These are phyloP conservation scores for Cinclus cinclus DNA, from an alignment of 2,113 vertebrate genomes.

Conservation along the genomic window DNA sequence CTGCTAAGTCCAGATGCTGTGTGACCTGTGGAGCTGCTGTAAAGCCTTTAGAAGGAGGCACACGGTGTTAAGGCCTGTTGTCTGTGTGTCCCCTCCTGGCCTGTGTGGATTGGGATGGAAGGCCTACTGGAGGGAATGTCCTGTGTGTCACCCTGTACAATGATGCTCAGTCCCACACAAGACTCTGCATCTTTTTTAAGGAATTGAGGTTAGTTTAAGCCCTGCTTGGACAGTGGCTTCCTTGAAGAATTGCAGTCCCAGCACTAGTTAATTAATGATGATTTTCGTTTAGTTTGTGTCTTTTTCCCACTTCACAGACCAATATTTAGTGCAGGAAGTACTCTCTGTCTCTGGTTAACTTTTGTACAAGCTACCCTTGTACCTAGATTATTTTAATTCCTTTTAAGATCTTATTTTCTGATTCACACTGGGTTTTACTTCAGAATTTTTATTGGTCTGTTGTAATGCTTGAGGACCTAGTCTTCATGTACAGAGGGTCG, in stretches of 20 bases:
- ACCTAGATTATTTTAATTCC: background rate
- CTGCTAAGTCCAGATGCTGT: rapidly evolving
- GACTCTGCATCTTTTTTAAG: background rate
- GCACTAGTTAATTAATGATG: background rate
- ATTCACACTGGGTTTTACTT: background rate
- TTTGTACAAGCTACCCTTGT: background rate
- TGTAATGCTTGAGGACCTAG: background rate
- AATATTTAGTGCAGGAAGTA: rapidly evolving
- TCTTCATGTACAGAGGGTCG: rapidly evolving
- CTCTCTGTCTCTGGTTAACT: background rate
- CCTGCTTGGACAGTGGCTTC: background rate
- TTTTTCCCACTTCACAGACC: background rate
- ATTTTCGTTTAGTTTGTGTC: background rate
- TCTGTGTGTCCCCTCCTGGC: no score
- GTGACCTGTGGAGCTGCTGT: background rate
- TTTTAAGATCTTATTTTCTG: background rate
- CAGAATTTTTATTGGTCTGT: background rate
- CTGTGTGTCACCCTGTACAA: background rate
- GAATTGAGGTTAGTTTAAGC: background rate
- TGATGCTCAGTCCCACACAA: background rate
- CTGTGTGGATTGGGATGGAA: rapidly evolving
- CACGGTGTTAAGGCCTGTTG: rapidly evolving
- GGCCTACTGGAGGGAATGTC: background rate
- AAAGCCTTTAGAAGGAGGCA: no score
- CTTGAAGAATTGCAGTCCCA: background rate